Evolutionary conservation across 2,797 vertebrate species (phyloP).

Genomic region (Gobio occitaniae): DNA sequence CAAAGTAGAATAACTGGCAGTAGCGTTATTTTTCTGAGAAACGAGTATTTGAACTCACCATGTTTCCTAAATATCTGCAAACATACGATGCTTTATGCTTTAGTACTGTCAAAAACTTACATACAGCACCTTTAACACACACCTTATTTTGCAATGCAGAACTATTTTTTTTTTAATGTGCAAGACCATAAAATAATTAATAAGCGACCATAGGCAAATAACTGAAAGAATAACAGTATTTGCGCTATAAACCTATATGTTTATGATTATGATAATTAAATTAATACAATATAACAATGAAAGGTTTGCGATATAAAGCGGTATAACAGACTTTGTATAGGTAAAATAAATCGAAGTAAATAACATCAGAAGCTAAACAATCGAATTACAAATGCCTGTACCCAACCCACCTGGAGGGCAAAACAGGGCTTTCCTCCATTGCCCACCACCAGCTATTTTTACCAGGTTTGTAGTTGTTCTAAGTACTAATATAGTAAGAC

Average conservation of each 20-base stretch:
- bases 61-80: too few species aligned
- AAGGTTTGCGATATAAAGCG: not conserved
- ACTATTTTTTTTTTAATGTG: not conserved
- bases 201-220: not conserved
- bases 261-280: not conserved
- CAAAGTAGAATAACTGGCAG: too few species aligned
- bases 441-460: not conserved
- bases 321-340: not conserved
- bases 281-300: not conserved
- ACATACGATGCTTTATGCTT: too few species aligned
- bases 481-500: not conserved
- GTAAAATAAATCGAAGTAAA: not conserved
- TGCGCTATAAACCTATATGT: not conserved
- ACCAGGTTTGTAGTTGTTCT: not conserved
- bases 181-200: not conserved
- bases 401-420: not conserved
- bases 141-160: not conserved
- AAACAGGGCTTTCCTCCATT: not conserved
- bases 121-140: not conserved
- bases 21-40: too few species aligned
- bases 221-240: not conserved
- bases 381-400: not conserved
- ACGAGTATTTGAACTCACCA: too few species aligned
- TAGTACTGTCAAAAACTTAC: too few species aligned
- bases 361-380: not conserved